Evolutionary conservation across 2,888 invertebrate genomes (phyloP), one percentile per base, ranked within the genome.

Genomic region (Agrochola lychnidis): DNA sequence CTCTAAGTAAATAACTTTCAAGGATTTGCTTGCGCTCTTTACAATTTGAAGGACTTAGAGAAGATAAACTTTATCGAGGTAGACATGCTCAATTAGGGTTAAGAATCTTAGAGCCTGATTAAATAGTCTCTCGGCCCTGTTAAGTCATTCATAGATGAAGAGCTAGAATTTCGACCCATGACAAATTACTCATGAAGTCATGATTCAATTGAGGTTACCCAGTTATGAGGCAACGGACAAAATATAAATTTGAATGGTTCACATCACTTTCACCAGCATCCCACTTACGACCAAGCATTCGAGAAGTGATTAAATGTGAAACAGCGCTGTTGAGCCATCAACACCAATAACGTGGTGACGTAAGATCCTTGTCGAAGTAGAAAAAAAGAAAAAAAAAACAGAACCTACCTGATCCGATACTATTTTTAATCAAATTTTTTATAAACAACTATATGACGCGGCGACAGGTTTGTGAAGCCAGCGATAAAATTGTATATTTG

Each of bases 251-350:
- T 80, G 85, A 89, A 89, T 82, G 82, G 87, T 85, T 86, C 87
- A 71, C 81, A 86, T 89, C 89, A 92, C 92, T 92, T 92, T 92
- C 92, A 91, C 92, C 90, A 82, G 82, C 85, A 87, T 90, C 89
- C 83, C 83, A 87, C 85, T 79, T 77, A 70, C 74, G 80, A 86
- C 77, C 78, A 71, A 74, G 76, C 79, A 79, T 82, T 75, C 67
- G 66, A 76, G 78, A 77, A 56, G 71, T 77, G 75, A 85, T 84
- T 87, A 79, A 83, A 85, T 79, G 69, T 80, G 74, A 79, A 82
- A 87, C 68, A 68, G 40, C 71, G 30, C 59, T 63, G 67, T 82
- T 82, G 74, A 73, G 70, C 76, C 75, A 75, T 77, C 79, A 78
- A 76, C 73, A 75, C 67, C 64, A 61, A 76, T 56, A 75, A 45